Base-by-base conservation (phyloP, 2,797 vertebrate genomes). In the Tenualosa thibaudeaui region DNA sequence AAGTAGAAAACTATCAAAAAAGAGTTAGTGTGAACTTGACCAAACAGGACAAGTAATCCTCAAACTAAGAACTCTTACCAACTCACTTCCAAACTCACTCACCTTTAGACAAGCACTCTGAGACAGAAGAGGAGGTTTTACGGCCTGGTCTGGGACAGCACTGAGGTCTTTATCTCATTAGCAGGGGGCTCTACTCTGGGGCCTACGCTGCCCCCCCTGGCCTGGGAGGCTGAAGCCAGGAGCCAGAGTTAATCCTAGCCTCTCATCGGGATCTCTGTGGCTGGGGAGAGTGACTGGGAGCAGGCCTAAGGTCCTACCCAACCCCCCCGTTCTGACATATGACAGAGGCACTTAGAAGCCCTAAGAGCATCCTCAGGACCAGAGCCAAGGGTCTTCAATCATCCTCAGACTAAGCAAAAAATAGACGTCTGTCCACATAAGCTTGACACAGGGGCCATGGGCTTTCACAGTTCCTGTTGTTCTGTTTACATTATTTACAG, bases 201-300 rank as follows among this genome's bases (percentile, higher is more conserved):
- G 85, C 84, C 82, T 43, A 58, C 50, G 50, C 7, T 12, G 50
- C 50, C 60, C 62, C 50, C 84, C 85, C 84, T 88, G 85, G 87
- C 88, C 83, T 82, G 85, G 88, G 89, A 89, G 87, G 86, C 88
- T 88, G 81, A 85, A 85, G 81, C 82, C 86, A 89, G 90, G 90
- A 90, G 87, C 89, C 89, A 88, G 54, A 81, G 65, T 81, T 90
- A 90, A 90, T 89, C 89, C 89, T 83, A 65, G 85, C 81, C 85
- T 84, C 86, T 88, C 86, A 85, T 87, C 83, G 50, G 81, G 46
- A 86, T 82, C 81, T 84, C 86, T 53, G 78, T 82, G 82, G 53
- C 46, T 62, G 81, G 83, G 86, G 82, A 78, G 71, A 78, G 68
- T 75, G 68, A 75, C 68, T 75, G 68, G 81, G 84, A 82, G 40